These are phyloP conservation scores for Ephestia elutella DNA, from an alignment of 1,140 invertebrate genomes.

Conservation along the genomic window DNA sequence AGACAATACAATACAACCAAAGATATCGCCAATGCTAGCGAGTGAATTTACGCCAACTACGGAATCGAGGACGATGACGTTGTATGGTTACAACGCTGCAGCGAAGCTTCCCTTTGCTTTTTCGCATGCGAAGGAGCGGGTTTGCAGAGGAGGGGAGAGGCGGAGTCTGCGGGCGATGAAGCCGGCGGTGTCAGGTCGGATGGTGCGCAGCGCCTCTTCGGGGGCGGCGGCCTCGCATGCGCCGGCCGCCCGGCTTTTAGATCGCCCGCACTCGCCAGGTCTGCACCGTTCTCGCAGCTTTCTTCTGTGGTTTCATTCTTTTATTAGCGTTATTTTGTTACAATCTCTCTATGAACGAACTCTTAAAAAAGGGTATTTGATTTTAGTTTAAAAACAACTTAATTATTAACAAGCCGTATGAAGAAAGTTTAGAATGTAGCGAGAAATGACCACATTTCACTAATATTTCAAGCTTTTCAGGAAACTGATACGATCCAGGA, in stretches of 20 bases:
- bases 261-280: constrained; percentile 48
- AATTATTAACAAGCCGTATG: background rate
- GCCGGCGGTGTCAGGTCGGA: constrained; percentile 49
- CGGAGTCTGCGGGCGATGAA: constrained; percentile 29
- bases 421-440: constrained; percentile 7
- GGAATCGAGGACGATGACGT: constrained; percentile 49
- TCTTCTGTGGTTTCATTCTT: constrained; percentile 23
- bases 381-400: background rate
- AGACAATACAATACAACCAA: constrained; percentile 46
- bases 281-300: constrained; percentile 42
- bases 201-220: constrained; percentile 65
- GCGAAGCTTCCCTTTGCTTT: constrained; percentile 70
- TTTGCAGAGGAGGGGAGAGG: constrained; percentile 21
- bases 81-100: constrained; percentile 70
- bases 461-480: constrained; percentile 2
- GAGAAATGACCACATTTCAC: constrained; percentile 3
- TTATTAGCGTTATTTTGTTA: background rate
- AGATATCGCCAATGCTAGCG: constrained; percentile 59
- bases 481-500: background rate
- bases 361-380: too few species aligned
- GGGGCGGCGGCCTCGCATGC: constrained; percentile 50
- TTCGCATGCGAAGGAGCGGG: constrained; percentile 43
- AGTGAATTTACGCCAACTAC: constrained; percentile 48
- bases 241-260: constrained; percentile 39
- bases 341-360: background rate